Percentiles rank a stretch among this genome's conserved stretches.
Evolutionary conservation across 2,888 invertebrate genomes (phyloP).

Genomic region (Acanthacorydalis orientalis): DNA sequence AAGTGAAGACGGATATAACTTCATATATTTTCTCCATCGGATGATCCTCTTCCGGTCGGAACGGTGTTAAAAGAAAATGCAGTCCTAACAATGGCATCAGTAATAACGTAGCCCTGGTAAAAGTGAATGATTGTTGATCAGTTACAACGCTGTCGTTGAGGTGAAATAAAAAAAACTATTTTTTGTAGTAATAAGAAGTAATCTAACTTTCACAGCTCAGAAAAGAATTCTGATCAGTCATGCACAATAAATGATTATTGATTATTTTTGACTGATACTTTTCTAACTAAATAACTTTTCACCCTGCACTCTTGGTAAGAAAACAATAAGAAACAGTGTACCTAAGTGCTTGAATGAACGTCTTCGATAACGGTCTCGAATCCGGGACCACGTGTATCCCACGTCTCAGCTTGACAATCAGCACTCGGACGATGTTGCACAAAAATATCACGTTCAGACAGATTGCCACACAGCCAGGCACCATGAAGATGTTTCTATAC

Average conservation of each 20-base stretch:
- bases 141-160: too few relatives aligned
- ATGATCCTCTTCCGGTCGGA: constrained; percentile 53
- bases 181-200: too few relatives aligned
- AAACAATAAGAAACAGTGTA: constrained; percentile 21
- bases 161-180: too few relatives aligned
- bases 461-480: constrained; percentile 61
- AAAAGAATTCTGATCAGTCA: too few relatives aligned
- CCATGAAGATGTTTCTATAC: too few relatives aligned
- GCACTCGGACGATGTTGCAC: constrained; percentile 77
- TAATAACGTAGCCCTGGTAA: constrained; percentile 61
- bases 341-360: constrained; percentile 60
- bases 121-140: too few relatives aligned
- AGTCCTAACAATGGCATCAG: constrained; percentile 81
- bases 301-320: too few relatives aligned
- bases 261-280: too few relatives aligned
- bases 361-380: constrained; percentile 37
- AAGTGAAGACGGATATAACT: constrained; percentile 67
- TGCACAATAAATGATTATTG: too few relatives aligned
- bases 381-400: constrained; percentile 43
- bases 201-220: too few relatives aligned
- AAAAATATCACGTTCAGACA: constrained; percentile 70
- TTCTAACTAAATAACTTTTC: too few relatives aligned
- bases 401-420: constrained; percentile 57
- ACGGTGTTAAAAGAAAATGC: constrained; percentile 78
- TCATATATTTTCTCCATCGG: constrained; percentile 67